phyloP scores from a whole-genome alignment of 2,113 vertebrate genomes.

The Motacilla tschutschensis region DNA sequence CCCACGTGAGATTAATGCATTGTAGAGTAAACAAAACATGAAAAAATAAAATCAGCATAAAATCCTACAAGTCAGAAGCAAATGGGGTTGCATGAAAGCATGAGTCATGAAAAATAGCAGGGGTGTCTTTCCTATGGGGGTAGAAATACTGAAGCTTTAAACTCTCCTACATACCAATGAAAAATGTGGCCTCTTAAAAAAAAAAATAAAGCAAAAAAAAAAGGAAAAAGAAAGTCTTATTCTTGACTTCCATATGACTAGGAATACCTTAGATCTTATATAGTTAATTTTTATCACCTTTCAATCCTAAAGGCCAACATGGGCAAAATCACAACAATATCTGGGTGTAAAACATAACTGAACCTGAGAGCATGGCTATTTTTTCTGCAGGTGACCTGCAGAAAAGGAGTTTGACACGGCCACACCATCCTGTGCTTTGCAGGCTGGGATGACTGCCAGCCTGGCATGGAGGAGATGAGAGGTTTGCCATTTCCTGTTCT shows the following conservation, averaged over 20 bases:
- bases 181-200: not conserved
- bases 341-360: not conserved
- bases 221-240: not conserved
- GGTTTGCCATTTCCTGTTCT: not conserved
- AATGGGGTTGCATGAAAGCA: not conserved
- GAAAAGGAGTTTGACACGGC: not conserved
- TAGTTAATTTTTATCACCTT: not conserved
- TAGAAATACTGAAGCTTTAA: constrained; percentile 15
- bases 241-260: not conserved
- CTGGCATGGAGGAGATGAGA: not conserved
- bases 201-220: no score
- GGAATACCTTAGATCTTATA: not conserved
- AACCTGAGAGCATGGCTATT: not conserved
- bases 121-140: not conserved
- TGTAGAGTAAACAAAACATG: constrained; percentile 31
- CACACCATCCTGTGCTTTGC: accelerated
- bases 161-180: not conserved
- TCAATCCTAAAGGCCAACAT: not conserved
- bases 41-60: constrained; percentile 23
- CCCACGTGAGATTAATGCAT: not conserved
- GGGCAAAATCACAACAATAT: not conserved
- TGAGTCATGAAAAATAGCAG: constrained; percentile 13
- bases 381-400: not conserved
- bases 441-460: not conserved
- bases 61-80: constrained; percentile 22